Percentiles rank a stretch among this genome's conserved stretches.
Evolutionary conservation across 2,888 invertebrate species (phyloP).

Genomic region (Stegana nigrithorax): DNA sequence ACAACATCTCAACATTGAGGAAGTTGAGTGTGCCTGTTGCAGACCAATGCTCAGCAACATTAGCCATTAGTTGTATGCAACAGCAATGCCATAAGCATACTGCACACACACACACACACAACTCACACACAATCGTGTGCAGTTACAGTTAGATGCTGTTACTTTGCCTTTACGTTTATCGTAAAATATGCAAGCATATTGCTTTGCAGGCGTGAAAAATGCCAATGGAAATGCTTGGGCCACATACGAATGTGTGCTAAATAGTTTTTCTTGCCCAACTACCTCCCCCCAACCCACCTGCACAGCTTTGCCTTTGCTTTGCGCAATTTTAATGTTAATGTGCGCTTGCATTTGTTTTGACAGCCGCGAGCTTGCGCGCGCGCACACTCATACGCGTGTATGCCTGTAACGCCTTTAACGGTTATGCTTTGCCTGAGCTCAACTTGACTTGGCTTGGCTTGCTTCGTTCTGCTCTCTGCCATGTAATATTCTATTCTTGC

Average conservation of each 20-base stretch:
- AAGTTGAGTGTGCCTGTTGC: too few relatives aligned
- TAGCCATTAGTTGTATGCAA: too few relatives aligned
- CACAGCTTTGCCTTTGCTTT: background rate
- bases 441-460: too few relatives aligned
- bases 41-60: too few relatives aligned
- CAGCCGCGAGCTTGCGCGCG: background rate
- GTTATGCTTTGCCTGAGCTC: too few relatives aligned
- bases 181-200: background rate
- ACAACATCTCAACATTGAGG: background rate
- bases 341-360: background rate
- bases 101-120: background rate
- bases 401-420: too few relatives aligned
- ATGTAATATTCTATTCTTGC: background rate
- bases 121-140: too few relatives aligned
- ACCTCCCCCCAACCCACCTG: background rate
- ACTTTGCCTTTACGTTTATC: too few relatives aligned
- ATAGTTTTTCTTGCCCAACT: background rate
- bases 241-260: background rate
- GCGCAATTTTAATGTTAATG: background rate
- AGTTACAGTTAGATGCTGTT: background rate
- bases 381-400: too few relatives aligned
- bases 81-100: background rate
- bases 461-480: background rate
- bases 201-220: background rate
- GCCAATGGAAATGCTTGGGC: background rate